Conservation (phyloP, 2,113 vertebrate genomes). For the Saccopteryx leptura region DNA sequence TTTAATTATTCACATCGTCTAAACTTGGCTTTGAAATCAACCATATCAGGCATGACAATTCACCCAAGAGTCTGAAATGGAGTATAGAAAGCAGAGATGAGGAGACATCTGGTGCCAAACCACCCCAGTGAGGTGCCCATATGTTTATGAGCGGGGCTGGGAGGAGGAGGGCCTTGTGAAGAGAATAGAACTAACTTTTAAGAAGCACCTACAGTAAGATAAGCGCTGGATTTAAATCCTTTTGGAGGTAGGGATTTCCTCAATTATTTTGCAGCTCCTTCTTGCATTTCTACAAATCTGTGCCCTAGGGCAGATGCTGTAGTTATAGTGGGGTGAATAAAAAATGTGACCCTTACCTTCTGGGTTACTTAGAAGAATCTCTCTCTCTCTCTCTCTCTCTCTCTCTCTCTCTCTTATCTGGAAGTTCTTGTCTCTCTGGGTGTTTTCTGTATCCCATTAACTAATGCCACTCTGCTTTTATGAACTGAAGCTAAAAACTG, state of each 20-base stretch:
- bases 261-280: not conserved
- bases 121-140: conserved; percentile 62
- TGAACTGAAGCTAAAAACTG: conserved; percentile 43
- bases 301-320: not conserved
- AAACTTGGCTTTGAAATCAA: conserved; percentile 81
- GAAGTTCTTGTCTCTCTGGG: conserved; percentile 15
- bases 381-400: not conserved
- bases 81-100: conserved; percentile 73
- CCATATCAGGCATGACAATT: conserved; percentile 74
- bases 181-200: not conserved
- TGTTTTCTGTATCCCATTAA: conserved; percentile 47
- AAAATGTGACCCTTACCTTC: not conserved
- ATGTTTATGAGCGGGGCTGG: not conserved
- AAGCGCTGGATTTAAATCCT: not conserved
- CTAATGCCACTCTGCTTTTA: conserved; percentile 61
- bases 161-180: not conserved
- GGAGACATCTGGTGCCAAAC: conserved; percentile 70
- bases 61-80: conserved; percentile 78
- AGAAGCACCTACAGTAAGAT: not conserved
- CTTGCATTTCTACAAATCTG: not conserved
- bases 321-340: not conserved
- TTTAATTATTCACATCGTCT: conserved; percentile 81
- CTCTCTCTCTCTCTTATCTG: not conserved
- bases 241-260: not conserved
- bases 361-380: not conserved